Evolutionary conservation across 1,140 invertebrate genomes (phyloP).

Genomic region (Paralvinella palmiformis): DNA sequence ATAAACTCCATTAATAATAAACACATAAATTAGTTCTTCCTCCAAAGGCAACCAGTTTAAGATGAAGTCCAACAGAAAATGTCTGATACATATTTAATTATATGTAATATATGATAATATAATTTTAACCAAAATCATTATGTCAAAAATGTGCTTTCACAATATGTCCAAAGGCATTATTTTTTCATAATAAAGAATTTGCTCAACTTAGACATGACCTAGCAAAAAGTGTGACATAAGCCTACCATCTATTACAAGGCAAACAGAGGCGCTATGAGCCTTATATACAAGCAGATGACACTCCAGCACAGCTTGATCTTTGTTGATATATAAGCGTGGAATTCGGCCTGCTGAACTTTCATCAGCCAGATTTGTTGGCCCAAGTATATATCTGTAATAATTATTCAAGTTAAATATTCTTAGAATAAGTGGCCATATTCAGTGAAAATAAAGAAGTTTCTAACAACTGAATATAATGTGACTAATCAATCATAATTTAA

Average conservation of each 20-base stretch:
- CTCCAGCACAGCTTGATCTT: constrained; percentile 52
- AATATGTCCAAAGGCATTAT: too few relatives aligned
- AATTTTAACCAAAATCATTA: too few relatives aligned
- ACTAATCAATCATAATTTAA: too few relatives aligned
- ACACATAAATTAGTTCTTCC: too few relatives aligned
- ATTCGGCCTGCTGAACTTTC: constrained; percentile 58
- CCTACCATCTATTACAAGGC: constrained; percentile 55
- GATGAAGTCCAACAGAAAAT: too few relatives aligned
- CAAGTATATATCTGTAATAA: constrained; percentile 62
- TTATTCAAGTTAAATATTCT: constrained; percentile 14
- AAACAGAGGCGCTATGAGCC: constrained; percentile 70
- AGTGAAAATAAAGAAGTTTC: too few relatives aligned
- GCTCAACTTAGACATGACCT: constrained; percentile 11
- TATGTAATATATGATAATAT: too few relatives aligned
- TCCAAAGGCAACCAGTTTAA: too few relatives aligned
- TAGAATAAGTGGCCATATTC: neutral
- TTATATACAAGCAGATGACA: constrained; percentile 74
- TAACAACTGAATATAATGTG: too few relatives aligned
- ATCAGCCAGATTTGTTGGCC: constrained; percentile 62
- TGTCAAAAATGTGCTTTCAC: too few relatives aligned
- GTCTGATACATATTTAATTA: too few relatives aligned
- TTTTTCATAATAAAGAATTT: too few relatives aligned
- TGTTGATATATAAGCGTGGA: constrained; percentile 65
- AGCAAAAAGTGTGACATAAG: constrained; percentile 3
- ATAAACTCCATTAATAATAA: constrained; percentile 8